Percentiles rank a stretch among this genome's conserved stretches.
These are phyloP conservation scores for Hymenopus coronatus DNA, from an alignment of 2,888 invertebrate species.

Conservation along the genomic window DNA sequence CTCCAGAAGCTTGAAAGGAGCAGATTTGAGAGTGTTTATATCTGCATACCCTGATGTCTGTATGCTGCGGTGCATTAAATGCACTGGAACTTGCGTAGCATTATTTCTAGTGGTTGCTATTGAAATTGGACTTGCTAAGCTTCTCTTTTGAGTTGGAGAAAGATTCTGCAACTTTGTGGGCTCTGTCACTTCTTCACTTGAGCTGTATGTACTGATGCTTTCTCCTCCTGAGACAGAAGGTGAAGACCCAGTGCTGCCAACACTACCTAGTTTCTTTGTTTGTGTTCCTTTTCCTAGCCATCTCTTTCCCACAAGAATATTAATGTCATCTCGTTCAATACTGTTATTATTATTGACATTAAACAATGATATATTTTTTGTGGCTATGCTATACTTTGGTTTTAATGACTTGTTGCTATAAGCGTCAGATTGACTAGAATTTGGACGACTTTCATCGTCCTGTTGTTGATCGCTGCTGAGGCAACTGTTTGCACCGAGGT, in stretches of 20 bases:
- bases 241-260: constrained; percentile 46
- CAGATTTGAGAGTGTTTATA: constrained; percentile 11
- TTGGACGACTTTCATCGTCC: not conserved
- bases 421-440: constrained; percentile 18
- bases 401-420: constrained; percentile 15
- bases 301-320: not conserved
- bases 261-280: constrained; percentile 36
- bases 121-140: not conserved
- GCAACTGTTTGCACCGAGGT: constrained; percentile 19
- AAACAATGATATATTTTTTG: constrained; percentile 20
- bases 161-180: constrained; percentile 47
- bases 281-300: constrained; percentile 38
- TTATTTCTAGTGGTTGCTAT: constrained; percentile 23
- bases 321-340: constrained; percentile 44
- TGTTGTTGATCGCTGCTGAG: constrained; percentile 20
- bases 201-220: constrained; percentile 55
- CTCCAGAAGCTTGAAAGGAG: constrained; percentile 31
- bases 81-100: constrained; percentile 54
- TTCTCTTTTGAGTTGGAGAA: constrained; percentile 42
- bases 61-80: constrained; percentile 69
- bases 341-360: constrained; percentile 54
- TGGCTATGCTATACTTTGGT: constrained; percentile 17
- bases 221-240: constrained; percentile 50
- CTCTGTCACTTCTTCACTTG: constrained; percentile 53
- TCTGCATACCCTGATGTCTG: constrained; percentile 60